Conservation (phyloP, 2,797 vertebrate genomes). For the Enoplosus armatus region DNA sequence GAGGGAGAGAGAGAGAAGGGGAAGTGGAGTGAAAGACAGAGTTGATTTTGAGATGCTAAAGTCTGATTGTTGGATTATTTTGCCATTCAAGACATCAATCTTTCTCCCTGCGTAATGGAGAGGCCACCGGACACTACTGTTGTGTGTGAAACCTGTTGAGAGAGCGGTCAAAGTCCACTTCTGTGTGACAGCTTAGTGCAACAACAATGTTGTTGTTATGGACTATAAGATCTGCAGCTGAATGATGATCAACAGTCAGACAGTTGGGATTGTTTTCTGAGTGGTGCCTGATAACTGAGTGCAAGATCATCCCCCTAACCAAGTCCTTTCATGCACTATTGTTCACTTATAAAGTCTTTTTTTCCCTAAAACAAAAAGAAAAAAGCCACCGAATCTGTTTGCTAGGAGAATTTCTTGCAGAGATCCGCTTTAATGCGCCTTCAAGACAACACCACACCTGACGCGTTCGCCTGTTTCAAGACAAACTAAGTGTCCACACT, state of each 20-base stretch:
- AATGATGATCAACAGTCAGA: background rate
- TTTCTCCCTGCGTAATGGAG: slow-evolving; percentile 43
- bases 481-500: slow-evolving; percentile 31
- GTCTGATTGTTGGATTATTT: slow-evolving; percentile 24
- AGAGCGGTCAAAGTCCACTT: slow-evolving; percentile 19
- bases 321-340: background rate
- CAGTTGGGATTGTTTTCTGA: background rate
- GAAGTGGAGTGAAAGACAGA: slow-evolving; percentile 17
- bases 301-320: slow-evolving; percentile 6
- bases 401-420: background rate
- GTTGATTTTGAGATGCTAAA: slow-evolving; percentile 14
- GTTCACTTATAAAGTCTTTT: background rate
- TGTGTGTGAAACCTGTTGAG: slow-evolving; percentile 65
- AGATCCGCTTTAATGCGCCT: background rate
- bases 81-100: slow-evolving; percentile 16
- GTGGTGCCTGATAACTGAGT: slow-evolving; percentile 10
- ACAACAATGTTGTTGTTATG: background rate
- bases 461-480: slow-evolving; percentile 9
- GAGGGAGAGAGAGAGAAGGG: slow-evolving; percentile 1
- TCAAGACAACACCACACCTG: background rate
- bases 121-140: slow-evolving; percentile 21
- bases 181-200: slow-evolving; percentile 4
- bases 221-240: background rate
- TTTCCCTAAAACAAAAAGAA: background rate
- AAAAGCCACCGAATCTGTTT: background rate